A percentile compares a stretch with the other conserved stretches of the same genome.
Evolutionary conservation across 2,888 invertebrate species (phyloP).

Genomic region (Harmothoe impar): DNA sequence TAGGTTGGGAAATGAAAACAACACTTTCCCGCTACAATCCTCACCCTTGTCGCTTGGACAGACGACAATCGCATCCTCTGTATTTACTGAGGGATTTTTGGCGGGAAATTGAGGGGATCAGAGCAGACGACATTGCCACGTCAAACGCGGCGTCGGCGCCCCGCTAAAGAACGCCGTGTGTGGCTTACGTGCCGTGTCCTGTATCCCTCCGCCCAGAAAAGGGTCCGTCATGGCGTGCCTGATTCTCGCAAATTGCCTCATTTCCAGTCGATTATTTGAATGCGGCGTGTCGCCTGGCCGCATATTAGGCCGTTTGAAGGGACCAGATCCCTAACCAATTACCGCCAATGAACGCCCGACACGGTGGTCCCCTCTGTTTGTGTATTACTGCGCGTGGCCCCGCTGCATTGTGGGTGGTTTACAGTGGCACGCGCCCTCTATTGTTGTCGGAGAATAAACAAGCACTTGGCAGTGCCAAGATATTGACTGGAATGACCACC

Average conservation of each 20-base stretch:
- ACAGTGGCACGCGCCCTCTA: conserved; percentile 31
- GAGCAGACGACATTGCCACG: conserved; percentile 45
- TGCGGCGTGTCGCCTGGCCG: conserved; percentile 39
- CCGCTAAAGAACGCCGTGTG: conserved; percentile 36
- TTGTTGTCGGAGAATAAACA: conserved; percentile 35
- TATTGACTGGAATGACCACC: conserved; percentile 44
- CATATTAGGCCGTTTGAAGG: conserved; percentile 57
- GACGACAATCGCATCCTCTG: background rate
- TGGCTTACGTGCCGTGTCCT: conserved; percentile 49
- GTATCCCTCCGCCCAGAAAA: conserved; percentile 49
- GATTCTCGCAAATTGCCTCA: conserved; percentile 57
- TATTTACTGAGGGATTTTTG: conserved; percentile 15
- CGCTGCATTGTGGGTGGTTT: conserved; percentile 47
- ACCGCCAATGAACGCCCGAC: conserved; percentile 39
- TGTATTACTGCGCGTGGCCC: conserved; percentile 38
- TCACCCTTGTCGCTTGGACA: background rate
- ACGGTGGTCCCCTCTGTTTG: conserved; percentile 30
- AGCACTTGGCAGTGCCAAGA: conserved; percentile 42
- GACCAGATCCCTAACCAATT: conserved; percentile 56
- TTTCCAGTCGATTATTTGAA: conserved; percentile 60
- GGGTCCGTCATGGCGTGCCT: conserved; percentile 38
- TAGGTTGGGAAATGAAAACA: background rate
- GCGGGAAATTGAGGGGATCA: conserved; percentile 49
- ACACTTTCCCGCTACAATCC: background rate
- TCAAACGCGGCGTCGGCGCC: conserved; percentile 12